Evolutionary conservation across 2,113 vertebrate species (phyloP), one percentile per base, ranked within the genome.

Genomic region (Crotalus tigris): DNA sequence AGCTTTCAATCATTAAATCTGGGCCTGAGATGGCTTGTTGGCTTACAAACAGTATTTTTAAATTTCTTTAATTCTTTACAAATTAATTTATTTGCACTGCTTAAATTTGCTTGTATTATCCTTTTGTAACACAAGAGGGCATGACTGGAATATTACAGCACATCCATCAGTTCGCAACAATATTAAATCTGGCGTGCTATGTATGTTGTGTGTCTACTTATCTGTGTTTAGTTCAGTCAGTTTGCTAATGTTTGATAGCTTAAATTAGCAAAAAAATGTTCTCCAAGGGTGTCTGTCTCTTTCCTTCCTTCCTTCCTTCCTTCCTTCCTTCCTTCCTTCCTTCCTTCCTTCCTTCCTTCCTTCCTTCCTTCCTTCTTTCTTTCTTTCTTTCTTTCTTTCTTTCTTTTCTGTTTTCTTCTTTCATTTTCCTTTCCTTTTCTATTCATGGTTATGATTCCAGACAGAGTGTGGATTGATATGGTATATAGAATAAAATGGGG

Each of bases 81-180:
- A 86, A 59, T 7, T 15, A 4, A 54, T 1, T 53, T 39, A 19
- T 1, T 85, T 39, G 11, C 17, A 17, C 29, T 85, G 21, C 24
- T 49, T 39, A 23, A 12, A 23, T 49, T 87, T 24, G 26, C 1
- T 57, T 88, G 57, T 81, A 90, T 69, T 53, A 11, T 23, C 24
- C n/a, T 23, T 51, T 59, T 19, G 19, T 46, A 29, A 9, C 94
- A 90, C 91, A 69, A 93, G 94, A 92, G 92, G 94, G 92, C 94
- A 93, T 24, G 91, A n/a, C 58, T 33, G 58, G 33, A 44, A 57
- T 69, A 57, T 59, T 57, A 19, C 17, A 64, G 54, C 3, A 6
- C 29, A 81, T 46, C 1, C 24, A 64, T 17, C 29, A 24, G 11
- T 85, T 17, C 11, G 6, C 44, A n/a, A 29, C n/a, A 21, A 39